phyloP scores from a whole-genome alignment of 2,797 vertebrate genomes.

The Helostoma temminkii region DNA sequence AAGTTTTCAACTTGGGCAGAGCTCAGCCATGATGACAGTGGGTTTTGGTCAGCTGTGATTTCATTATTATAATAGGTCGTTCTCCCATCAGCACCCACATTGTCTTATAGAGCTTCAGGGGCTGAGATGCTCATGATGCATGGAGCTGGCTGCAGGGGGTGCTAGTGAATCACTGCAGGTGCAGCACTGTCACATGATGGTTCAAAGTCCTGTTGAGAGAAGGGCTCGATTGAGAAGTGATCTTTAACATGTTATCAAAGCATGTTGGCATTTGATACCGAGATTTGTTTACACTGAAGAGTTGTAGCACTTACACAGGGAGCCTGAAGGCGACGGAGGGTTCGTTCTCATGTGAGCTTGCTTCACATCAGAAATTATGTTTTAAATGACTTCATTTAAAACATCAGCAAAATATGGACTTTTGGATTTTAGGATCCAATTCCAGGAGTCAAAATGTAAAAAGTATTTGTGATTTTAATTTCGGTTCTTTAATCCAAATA shows the following conservation, averaged over 20 bases:
- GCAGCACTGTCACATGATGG: conserved; percentile 19
- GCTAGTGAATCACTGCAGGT: conserved; percentile 53
- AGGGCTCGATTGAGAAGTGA: neutral
- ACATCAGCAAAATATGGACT: no score
- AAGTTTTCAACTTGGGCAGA: neutral
- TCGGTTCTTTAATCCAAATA: no score
- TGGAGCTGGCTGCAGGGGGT: conserved; percentile 50
- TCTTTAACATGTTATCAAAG: neutral
- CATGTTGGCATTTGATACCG: neutral
- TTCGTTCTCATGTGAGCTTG: no score
- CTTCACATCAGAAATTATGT: no score
- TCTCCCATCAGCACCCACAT: neutral
- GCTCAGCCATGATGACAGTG: no score
- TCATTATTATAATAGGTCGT: no score
- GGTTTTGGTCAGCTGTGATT: neutral
- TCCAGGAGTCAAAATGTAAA: no score
- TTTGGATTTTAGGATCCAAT: no score
- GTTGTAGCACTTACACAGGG: neutral
- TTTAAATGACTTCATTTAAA: no score
- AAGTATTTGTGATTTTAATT: neutral
- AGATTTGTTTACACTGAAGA: neutral
- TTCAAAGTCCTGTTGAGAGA: conserved; percentile 30
- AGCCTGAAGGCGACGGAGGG: no score
- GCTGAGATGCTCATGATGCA: neutral
- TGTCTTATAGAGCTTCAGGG: neutral